Evolutionary conservation across 2,888 invertebrate species (phyloP).

Genomic region (Steromphala cineraria): DNA sequence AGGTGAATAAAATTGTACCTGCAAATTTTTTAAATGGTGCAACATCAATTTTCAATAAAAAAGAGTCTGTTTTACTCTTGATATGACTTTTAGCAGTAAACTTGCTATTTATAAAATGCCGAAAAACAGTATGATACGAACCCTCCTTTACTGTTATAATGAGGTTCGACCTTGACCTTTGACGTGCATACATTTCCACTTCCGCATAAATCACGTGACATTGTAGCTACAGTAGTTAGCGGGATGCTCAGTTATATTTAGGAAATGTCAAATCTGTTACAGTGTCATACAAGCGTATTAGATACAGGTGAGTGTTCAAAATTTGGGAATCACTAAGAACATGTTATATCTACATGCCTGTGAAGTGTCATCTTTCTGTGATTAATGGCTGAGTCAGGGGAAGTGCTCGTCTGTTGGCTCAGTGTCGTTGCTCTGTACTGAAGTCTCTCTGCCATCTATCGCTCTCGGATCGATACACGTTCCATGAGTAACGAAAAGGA

Average conservation of each 20-base stretch:
- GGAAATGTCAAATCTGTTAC: conserved; percentile 12
- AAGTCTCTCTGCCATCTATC: background rate
- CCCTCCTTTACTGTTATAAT: background rate
- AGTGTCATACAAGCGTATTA: background rate
- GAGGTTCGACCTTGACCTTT: conserved; percentile 1
- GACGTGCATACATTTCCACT: conserved; percentile 16
- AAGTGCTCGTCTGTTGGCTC: background rate
- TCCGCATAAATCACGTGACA: conserved; percentile 25
- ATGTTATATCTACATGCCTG: background rate
- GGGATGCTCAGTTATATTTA: conserved; percentile 17
- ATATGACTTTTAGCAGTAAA: too few species aligned
- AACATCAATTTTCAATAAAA: too few species aligned
- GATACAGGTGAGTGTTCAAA: background rate
- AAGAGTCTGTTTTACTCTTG: too few species aligned
- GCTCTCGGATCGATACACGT: conserved; percentile 1
- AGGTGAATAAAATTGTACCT: too few species aligned
- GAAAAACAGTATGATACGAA: background rate
- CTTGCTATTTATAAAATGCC: too few species aligned
- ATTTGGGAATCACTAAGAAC: background rate
- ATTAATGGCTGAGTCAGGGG: background rate
- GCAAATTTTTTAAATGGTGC: too few species aligned
- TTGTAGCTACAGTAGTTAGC: conserved; percentile 8
- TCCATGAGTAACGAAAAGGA: conserved; percentile 6
- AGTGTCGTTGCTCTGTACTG: background rate
- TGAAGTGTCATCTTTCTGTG: conserved; percentile 8